Evolutionary conservation across 1,140 invertebrate genomes (phyloP).

Genomic region (Lepidostoma basale): DNA sequence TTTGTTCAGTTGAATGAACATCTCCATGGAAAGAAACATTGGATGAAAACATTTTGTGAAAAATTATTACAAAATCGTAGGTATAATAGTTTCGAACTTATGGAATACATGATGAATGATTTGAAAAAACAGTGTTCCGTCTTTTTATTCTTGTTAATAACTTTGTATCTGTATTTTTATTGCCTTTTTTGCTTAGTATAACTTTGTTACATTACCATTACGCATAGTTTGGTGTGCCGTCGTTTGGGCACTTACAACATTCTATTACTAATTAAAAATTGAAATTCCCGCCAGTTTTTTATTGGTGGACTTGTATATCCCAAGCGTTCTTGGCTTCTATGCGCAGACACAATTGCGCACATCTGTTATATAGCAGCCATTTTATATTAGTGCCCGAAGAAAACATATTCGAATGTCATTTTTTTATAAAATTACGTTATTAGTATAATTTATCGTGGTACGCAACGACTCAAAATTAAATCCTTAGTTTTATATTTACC

Average conservation of each 20-base stretch:
- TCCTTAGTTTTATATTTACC: conserved; percentile 58
- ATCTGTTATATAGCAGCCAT: conserved; percentile 64
- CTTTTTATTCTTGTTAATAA: conserved; percentile 13
- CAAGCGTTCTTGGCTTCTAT: conserved; percentile 63
- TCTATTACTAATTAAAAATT: conserved; percentile 40
- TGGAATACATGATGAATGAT: not conserved
- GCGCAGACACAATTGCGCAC: conserved; percentile 62
- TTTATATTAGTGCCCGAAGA: conserved; percentile 62
- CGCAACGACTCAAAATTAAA: conserved; percentile 33
- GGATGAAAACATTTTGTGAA: conserved; percentile 17
- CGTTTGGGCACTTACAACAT: conserved; percentile 12
- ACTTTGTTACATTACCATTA: not conserved
- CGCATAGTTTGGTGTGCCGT: not conserved
- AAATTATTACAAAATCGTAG: not conserved
- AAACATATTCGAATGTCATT: conserved; percentile 64
- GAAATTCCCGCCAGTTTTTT: conserved; percentile 63
- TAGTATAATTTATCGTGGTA: conserved; percentile 24
- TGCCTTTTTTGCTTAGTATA: not conserved
- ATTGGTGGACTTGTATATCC: conserved; percentile 61
- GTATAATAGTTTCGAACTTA: not conserved
- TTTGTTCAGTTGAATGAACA: conserved; percentile 37
- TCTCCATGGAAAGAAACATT: conserved; percentile 30
- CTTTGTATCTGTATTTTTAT: conserved; percentile 27
- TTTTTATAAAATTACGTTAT: conserved; percentile 57
- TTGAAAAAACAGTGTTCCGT: not conserved